These are phyloP conservation scores for Myopa tessellatipennis DNA, from an alignment of 2,888 invertebrate genomes.

Conservation along the genomic window DNA sequence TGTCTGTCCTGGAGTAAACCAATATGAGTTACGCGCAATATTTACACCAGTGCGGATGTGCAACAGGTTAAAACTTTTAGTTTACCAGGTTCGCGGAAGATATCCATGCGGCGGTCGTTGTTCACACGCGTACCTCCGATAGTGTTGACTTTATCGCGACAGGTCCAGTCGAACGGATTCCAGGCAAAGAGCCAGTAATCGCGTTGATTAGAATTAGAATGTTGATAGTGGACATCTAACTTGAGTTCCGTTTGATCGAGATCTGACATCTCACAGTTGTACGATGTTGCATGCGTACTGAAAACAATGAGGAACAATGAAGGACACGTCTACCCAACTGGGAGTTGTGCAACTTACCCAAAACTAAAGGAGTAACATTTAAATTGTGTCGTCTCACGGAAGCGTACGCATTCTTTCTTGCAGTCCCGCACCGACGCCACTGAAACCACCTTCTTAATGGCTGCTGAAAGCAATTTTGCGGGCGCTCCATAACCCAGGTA, in stretches of 20 bases:
- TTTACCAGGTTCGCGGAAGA: slow-evolving; percentile 69
- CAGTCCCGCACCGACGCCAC: slow-evolving; percentile 76
- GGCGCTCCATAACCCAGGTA: slow-evolving; percentile 83
- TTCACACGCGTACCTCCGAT: slow-evolving; percentile 67
- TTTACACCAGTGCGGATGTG: slow-evolving; percentile 64
- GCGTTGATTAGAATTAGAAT: slow-evolving; percentile 71
- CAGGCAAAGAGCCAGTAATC: slow-evolving; percentile 82
- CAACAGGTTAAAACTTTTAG: slow-evolving; percentile 65
- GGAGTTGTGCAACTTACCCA: slow-evolving; percentile 68
- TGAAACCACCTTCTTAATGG: slow-evolving; percentile 75
- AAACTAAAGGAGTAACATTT: slow-evolving; percentile 84
- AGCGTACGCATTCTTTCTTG: slow-evolving; percentile 75
- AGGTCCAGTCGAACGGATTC: slow-evolving; percentile 81
- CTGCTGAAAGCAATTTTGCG: slow-evolving; percentile 75
- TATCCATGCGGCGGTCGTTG: slow-evolving; percentile 68
- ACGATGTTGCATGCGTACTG: slow-evolving; percentile 64
- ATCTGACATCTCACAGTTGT: slow-evolving; percentile 82
- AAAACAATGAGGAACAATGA: background rate
- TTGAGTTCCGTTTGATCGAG: slow-evolving; percentile 81
- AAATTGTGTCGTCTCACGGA: slow-evolving; percentile 71
- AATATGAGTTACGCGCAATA: slow-evolving; percentile 47
- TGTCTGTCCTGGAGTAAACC: slow-evolving; percentile 28
- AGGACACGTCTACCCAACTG: background rate
- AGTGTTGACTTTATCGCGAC: slow-evolving; percentile 70
- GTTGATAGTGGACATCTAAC: slow-evolving; percentile 79